Conservation (phyloP, 2,888 invertebrate species). For the Criorhina ranunculi region DNA sequence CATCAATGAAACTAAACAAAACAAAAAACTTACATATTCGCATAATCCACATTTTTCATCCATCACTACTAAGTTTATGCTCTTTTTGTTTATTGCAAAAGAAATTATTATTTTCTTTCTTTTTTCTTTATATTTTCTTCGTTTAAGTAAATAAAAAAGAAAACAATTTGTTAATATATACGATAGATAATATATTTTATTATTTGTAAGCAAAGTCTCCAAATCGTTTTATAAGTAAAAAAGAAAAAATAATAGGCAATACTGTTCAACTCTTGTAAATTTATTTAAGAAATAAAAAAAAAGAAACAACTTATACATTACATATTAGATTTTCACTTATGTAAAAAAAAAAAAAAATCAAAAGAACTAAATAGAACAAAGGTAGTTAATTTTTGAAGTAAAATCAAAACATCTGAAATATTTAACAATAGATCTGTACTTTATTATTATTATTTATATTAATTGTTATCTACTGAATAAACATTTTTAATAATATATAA, state of each 20-base stretch:
- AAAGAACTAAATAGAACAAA: constrained; percentile 59
- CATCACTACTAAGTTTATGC: constrained; percentile 14
- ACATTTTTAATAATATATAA: constrained; percentile 51
- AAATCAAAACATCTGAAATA: constrained; percentile 57
- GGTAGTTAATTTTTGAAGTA: constrained; percentile 68
- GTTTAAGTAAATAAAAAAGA: constrained; percentile 44
- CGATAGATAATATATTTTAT: constrained; percentile 73
- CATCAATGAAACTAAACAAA: constrained; percentile 40
- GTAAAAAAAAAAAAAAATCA: constrained; percentile 20
- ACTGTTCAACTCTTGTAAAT: constrained; percentile 66
- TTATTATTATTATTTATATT: constrained; percentile 70
- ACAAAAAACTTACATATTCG: constrained; percentile 25
- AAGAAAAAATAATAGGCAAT: constrained; percentile 62
- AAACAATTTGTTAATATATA: constrained; percentile 71
- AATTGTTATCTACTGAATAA: constrained; percentile 76
- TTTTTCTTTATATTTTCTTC: constrained; percentile 27
- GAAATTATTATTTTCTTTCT: constrained; percentile 28
- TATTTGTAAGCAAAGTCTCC: constrained; percentile 69
- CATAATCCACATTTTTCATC: constrained; percentile 49
- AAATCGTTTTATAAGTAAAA: constrained; percentile 65
- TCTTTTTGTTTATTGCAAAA: constrained; percentile 54
- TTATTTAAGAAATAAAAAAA: constrained; percentile 58
- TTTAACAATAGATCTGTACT: constrained; percentile 65
- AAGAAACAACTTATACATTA: constrained; percentile 34
- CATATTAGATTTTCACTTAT: constrained; percentile 52